Evolutionary conservation across 2,113 vertebrate genomes (phyloP).

Genomic region (Hemibagrus wyckioides): DNA sequence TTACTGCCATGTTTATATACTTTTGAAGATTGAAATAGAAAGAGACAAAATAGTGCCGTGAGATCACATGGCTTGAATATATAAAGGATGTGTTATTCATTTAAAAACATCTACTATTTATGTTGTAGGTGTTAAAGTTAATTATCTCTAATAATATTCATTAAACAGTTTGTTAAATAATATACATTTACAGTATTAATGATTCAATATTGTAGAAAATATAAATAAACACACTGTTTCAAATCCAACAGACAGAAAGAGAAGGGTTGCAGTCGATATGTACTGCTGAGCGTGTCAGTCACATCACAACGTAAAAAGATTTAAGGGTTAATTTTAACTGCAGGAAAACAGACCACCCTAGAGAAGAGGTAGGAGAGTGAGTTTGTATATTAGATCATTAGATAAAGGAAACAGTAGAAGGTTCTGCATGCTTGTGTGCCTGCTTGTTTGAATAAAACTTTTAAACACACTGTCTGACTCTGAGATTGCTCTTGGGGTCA

Average conservation of each 20-base stretch:
- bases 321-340: neutral
- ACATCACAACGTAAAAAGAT: neutral
- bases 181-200: neutral
- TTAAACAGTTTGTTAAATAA: neutral
- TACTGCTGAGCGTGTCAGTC: neutral
- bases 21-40: neutral
- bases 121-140: neutral
- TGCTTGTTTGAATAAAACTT: neutral
- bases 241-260: neutral
- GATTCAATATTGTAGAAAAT: neutral
- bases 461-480: neutral
- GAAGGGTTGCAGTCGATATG: neutral
- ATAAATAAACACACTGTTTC: neutral
- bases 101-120: neutral
- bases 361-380: neutral
- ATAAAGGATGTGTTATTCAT: neutral
- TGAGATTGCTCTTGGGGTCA: neutral
- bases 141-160: neutral
- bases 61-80: neutral
- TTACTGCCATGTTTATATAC: too few species aligned
- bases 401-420: neutral
- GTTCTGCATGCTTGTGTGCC: neutral
- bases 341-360: neutral
- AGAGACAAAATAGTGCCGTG: neutral
- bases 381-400: neutral